Evolutionary conservation across 2,888 invertebrate genomes (phyloP), one percentile per base, ranked within the genome.

Genomic region (Eilema depressum): DNA sequence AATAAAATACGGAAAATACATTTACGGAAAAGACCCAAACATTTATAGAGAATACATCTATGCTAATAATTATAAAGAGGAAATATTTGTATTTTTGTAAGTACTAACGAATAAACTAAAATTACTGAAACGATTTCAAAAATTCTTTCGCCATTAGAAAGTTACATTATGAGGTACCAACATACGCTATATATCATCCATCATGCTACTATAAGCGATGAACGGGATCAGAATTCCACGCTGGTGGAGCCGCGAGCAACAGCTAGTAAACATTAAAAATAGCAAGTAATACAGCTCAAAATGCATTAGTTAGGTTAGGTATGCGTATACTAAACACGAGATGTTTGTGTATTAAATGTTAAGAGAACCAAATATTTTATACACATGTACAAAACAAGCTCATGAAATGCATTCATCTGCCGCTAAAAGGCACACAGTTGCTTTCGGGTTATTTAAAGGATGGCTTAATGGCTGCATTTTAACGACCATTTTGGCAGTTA

Each of bases 381-480:
- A 63, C 10, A 62, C 26, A 53, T 56, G 41, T 23, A 62, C 61
- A 28, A 61, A 73, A 71, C 68, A 73, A 53, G 71, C 74, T 78
- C 41, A 75, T 82, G 78, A 82, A 87, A 87, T 86, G 89, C 89
- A 87, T 80, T 82, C 80, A 78, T 82, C 75, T 78, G 73, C 74
- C 72, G 83, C 84, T 79, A 82, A 85, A 87, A 88, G 84, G 86
- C 85, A 85, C 88, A 88, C 88, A 87, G 84, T 86, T 87, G 84
- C 88, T 91, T 88, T 87, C 83, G 84, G 88, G 85, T 85, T 91
- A 90, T 91, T 91, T 90, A 86, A 86, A 87, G 88, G 84, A 88
- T 89, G 88, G 88, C 89, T 91, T 92, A 92, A 93, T 91, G 88
- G 86, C 78, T 84, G 85, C 85, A 85, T 87, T 92, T 92, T 91